Percentiles rank a stretch among this genome's conserved stretches.
Evolutionary conservation across 2,113 vertebrate species (phyloP).

Genomic region (Actenoides lindsayi): DNA sequence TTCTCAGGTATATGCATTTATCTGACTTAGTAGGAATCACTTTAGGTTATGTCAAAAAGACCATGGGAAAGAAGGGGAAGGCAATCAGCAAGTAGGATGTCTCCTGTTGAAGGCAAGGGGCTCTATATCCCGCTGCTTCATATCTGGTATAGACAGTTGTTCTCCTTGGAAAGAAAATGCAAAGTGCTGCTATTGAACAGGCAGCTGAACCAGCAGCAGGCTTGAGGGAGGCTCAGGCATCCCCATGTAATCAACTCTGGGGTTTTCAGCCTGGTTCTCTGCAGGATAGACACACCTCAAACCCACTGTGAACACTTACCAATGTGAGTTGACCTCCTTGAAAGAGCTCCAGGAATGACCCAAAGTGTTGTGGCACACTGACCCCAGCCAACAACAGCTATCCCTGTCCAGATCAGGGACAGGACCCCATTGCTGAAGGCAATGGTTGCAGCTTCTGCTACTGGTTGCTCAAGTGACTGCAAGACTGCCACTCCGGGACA

Average conservation of each 20-base stretch:
- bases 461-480: not conserved
- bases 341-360: not conserved
- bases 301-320: not conserved
- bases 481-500: not conserved
- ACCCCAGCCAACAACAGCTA: not conserved
- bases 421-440: not conserved
- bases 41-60: not conserved
- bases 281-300: not conserved
- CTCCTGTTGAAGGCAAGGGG: not conserved
- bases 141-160: not conserved
- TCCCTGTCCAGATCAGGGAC: not conserved
- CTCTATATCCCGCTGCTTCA: not conserved
- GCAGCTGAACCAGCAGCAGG: not conserved
- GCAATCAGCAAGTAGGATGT: not conserved
- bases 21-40: not conserved
- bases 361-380: fast-evolving
- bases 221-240: not conserved
- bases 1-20: not conserved
- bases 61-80: not conserved
- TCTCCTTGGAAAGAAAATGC: not conserved
- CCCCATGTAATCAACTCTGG: not conserved
- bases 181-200: not conserved
- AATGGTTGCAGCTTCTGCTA: not conserved
- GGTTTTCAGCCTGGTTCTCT: not conserved
- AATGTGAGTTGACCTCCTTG: not conserved